Evolutionary conservation across 2,113 vertebrate genomes (phyloP).

Genomic region (Parus major): DNA sequence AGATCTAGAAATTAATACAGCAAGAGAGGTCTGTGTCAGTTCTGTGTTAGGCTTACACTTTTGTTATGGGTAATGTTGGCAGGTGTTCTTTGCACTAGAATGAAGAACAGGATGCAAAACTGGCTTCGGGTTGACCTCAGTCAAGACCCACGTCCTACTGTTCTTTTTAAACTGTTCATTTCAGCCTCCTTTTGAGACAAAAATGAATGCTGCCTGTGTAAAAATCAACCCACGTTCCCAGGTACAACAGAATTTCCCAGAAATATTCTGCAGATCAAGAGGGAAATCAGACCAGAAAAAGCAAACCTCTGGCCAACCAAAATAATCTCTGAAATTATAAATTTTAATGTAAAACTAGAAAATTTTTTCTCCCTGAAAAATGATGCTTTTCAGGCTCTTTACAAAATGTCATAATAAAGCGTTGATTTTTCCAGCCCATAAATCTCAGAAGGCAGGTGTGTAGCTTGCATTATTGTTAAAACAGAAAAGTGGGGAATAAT

Average conservation of each 20-base stretch:
- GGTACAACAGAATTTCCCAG: not conserved
- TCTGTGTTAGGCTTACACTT: not conserved
- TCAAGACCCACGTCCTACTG: not conserved
- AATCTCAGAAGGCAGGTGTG: not conserved
- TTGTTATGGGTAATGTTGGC: not conserved
- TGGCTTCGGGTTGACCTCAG: not conserved
- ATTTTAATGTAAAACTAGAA: not conserved
- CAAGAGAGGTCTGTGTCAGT: not conserved
- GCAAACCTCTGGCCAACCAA: not conserved
- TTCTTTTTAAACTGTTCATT: not conserved
- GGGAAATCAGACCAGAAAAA: not conserved
- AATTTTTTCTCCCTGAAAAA: not conserved
- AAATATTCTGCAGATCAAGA: not conserved
- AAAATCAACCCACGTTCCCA: not conserved
- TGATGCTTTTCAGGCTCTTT: not conserved
- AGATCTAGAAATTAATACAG: not conserved
- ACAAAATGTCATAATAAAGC: not conserved
- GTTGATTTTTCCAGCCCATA: not conserved
- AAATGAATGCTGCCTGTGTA: not conserved
- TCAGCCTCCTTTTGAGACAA: not conserved
- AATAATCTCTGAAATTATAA: not conserved
- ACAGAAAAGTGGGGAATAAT: not conserved
- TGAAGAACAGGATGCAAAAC: not conserved
- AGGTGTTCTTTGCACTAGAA: not conserved
- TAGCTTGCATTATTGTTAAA: not conserved